These are phyloP conservation scores for Cepphus grylle DNA, from an alignment of 2,113 vertebrate species.

Conservation along the genomic window DNA sequence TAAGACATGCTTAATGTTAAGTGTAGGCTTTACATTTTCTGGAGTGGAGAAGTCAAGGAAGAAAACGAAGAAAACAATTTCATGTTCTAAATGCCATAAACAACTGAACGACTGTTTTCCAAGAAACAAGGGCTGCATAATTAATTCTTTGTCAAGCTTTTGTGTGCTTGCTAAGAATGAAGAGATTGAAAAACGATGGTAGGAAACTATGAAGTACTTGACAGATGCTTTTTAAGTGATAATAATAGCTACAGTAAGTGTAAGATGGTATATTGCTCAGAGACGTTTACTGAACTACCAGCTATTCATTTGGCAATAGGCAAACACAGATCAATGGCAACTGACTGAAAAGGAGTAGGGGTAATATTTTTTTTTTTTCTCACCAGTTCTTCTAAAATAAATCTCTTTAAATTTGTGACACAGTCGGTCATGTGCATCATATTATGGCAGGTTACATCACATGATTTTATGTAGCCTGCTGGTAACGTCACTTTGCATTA, in stretches of 20 bases:
- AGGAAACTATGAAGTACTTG: not conserved
- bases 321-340: slow-evolving; percentile 55
- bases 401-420: slow-evolving; percentile 46
- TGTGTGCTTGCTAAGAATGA: not conserved
- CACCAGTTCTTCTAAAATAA: not conserved
- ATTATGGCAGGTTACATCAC: slow-evolving; percentile 38
- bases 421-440: slow-evolving; percentile 20
- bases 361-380: not conserved
- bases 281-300: slow-evolving; percentile 28
- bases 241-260: not conserved
- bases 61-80: not conserved
- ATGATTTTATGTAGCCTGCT: slow-evolving; percentile 48
- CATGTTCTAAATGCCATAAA: not conserved
- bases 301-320: slow-evolving; percentile 38
- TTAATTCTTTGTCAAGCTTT: not conserved
- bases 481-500: slow-evolving; percentile 49
- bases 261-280: slow-evolving; percentile 5
- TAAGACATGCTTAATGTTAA: not conserved
- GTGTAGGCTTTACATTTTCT: not conserved
- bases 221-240: slow-evolving; percentile 23
- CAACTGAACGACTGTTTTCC: slow-evolving; percentile 5
- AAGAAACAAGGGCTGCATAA: not conserved
- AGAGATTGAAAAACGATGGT: not conserved
- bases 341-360: slow-evolving; percentile 4
- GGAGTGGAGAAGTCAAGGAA: not conserved